Evolutionary conservation across 2,888 invertebrate species (phyloP).

Genomic region (Scrobipalpa costella): DNA sequence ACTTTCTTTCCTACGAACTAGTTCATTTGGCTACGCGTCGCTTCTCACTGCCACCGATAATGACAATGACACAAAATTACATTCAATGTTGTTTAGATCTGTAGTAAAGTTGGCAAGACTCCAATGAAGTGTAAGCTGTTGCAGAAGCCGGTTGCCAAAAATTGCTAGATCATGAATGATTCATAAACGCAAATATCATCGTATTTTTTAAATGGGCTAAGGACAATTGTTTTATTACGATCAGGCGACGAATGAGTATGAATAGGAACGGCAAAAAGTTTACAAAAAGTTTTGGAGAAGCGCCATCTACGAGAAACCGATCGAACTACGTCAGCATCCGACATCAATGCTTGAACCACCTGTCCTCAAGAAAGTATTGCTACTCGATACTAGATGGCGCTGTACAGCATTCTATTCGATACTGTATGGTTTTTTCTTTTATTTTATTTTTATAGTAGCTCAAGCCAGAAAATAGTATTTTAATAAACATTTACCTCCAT

Average conservation of each 20-base stretch:
- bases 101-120: slow-evolving; percentile 55
- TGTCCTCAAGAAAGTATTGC: slow-evolving; percentile 33
- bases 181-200: slow-evolving; percentile 17
- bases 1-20: slow-evolving; percentile 21
- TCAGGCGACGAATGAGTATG: background rate
- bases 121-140: slow-evolving; percentile 51
- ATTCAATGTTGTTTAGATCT: slow-evolving; percentile 49
- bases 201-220: background rate
- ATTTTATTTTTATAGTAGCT: background rate
- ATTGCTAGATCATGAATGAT: slow-evolving; percentile 32
- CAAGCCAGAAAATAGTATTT: background rate
- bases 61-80: slow-evolving; percentile 71
- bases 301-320: slow-evolving; percentile 42
- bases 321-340: background rate
- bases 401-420: slow-evolving; percentile 24
- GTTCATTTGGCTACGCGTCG: slow-evolving; percentile 35
- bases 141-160: slow-evolving; percentile 34
- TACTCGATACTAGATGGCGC: slow-evolving; percentile 60
- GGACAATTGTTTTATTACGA: background rate
- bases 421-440: background rate
- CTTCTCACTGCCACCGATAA: slow-evolving; percentile 56
- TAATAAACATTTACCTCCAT: slow-evolving; percentile 51
- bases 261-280: background rate
- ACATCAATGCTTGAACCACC: background rate
- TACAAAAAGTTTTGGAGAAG: slow-evolving; percentile 2